Evolutionary conservation across 2,797 vertebrate genomes (phyloP).

Genomic region (Acipenser ruthenus): DNA sequence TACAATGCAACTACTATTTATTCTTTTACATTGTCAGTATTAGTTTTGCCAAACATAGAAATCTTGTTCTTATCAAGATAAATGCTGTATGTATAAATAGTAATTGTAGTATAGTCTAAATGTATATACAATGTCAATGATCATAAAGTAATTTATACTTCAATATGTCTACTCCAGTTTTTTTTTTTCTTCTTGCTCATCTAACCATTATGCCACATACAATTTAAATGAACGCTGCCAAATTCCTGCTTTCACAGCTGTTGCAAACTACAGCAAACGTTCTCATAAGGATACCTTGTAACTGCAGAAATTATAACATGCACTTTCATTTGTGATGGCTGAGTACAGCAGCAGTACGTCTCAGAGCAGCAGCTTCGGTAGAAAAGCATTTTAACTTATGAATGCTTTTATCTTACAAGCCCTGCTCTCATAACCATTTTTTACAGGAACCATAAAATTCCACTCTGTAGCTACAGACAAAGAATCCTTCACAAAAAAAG

Average conservation of each 20-base stretch:
- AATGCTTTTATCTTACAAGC: constrained; percentile 50
- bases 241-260: constrained; percentile 11
- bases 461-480: constrained; percentile 48
- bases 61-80: no score
- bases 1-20: no score
- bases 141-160: background rate
- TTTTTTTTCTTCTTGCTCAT: background rate
- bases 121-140: no score
- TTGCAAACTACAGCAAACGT: constrained; percentile 1
- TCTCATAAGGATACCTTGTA: constrained; percentile 7
- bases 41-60: no score
- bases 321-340: background rate
- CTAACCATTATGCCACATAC: background rate
- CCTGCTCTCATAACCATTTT: constrained; percentile 39
- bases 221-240: background rate
- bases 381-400: constrained; percentile 65
- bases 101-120: no score
- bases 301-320: constrained; percentile 27
- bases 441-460: constrained; percentile 54
- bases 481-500: constrained; percentile 50
- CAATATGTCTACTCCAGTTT: background rate
- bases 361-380: constrained; percentile 47
- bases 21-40: no score
- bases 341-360: constrained; percentile 12
- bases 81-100: background rate